A percentile compares a stretch with the other conserved stretches of the same genome.
phyloP scores from a whole-genome alignment of 2,797 vertebrate species.

The Masticophis lateralis region DNA sequence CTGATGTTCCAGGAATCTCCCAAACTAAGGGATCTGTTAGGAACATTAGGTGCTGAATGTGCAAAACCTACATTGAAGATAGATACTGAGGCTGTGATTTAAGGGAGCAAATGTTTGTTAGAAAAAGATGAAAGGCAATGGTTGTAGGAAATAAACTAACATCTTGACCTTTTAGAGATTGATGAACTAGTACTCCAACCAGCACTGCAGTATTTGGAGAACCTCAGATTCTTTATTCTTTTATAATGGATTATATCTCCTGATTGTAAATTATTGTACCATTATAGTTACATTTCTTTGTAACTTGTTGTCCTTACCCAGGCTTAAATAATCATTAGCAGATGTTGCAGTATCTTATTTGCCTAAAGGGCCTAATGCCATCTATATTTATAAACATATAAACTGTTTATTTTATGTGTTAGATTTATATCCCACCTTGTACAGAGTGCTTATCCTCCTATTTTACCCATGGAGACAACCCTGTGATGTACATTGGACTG shows the following conservation, averaged over 20 bases:
- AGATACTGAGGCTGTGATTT: background rate
- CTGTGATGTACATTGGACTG: background rate
- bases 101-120: background rate
- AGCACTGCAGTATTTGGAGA: background rate
- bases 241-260: background rate
- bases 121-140: background rate
- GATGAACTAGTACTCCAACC: background rate
- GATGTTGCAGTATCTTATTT: background rate
- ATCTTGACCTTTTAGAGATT: background rate
- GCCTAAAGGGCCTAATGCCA: background rate
- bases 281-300: background rate
- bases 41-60: accelerated
- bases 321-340: background rate
- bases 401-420: background rate
- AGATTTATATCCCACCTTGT: background rate
- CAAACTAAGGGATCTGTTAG: background rate
- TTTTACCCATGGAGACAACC: background rate
- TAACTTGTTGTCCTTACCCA: background rate
- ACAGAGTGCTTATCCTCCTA: background rate
- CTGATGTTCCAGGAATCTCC: background rate
- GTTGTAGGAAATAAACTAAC: background rate
- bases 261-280: background rate
- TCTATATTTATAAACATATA: background rate
- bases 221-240: background rate
- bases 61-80: background rate